Base-by-base conservation (phyloP, 2,797 vertebrate species). In the Pelodytes ibericus region DNA sequence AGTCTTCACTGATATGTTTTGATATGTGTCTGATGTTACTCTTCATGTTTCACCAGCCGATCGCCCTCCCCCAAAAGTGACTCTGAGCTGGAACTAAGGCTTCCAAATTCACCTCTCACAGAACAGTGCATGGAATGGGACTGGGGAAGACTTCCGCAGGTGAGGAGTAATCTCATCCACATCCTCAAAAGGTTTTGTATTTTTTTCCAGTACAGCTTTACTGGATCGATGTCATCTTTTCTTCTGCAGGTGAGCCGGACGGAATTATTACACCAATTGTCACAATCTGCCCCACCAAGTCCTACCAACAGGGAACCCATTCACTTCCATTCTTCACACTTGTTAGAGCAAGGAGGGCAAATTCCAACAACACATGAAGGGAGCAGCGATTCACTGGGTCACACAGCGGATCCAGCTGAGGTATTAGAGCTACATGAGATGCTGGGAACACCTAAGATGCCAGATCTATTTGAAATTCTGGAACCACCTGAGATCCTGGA, bases 81-180 rank as follows among this genome's bases (percentile, higher is more conserved):
- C 87, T 99, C 97, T 0, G 97, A 99, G 85, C 88, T 99, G 72
- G 83, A 95, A 82, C 61, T 94, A 16, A 93, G 89, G 86, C 59
- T 74, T 0, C 87, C 86, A 0, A 93, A 94, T 75, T 82, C 84
- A n/a, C 80, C 83, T 63, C 4, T 76, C 29, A 68, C 86, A 26
- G 94, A 92, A 58, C 93, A 93, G 72, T 91, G 88, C 58, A 85
- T 98, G 84, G 90, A 96, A 82, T 99, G 98, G 97, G 88, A 87
- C 86, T 99, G 98, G 97, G 97, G 97, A 53, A 93, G 84, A 51
- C 93, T 99, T 80, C 97, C 98, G 9, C 92, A 88, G 90, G 97
- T 98, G 81, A 67, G 80, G 72, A 39, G n/a, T 24, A 53, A 22
- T 20, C 8, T 24, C 49, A 3, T 8, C 20, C 4, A 53, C 49